Percentiles rank a stretch among this genome's conserved stretches.
Conservation (phyloP, 2,888 invertebrate genomes). For the Listrodromus nycthemerus region DNA sequence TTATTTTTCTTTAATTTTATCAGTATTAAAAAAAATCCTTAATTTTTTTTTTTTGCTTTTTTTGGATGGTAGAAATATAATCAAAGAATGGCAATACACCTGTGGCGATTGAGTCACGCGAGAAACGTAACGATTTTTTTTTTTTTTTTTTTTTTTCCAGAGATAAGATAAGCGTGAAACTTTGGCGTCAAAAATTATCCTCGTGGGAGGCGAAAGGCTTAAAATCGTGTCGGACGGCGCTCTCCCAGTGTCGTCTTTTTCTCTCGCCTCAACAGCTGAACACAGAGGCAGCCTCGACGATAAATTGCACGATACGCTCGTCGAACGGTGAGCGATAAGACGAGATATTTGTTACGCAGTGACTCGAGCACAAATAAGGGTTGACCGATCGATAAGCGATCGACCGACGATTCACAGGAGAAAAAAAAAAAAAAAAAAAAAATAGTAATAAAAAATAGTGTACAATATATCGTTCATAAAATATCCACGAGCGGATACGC, state of each 20-base stretch:
- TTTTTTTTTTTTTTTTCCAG: not conserved
- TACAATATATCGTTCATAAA: not conserved
- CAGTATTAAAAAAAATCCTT: too few relatives aligned
- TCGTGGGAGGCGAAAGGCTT: conserved; percentile 46
- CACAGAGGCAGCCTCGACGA: conserved; percentile 20
- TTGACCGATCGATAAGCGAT: conserved; percentile 60
- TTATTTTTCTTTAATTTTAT: conserved; percentile 17
- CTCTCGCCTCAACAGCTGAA: not conserved
- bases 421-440: conserved; percentile 36
- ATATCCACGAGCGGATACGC: conserved; percentile 32
- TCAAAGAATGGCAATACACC: conserved; percentile 1
- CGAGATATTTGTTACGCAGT: conserved; percentile 55
- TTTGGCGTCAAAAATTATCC: conserved; percentile 42
- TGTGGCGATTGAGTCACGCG: conserved; percentile 27
- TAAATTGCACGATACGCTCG: conserved; percentile 24
- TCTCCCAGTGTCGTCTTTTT: not conserved
- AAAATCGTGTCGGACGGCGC: conserved; percentile 18
- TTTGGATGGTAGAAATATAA: not conserved
- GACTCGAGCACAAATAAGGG: conserved; percentile 51
- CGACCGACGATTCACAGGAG: conserved; percentile 45
- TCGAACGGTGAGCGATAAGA: conserved; percentile 49
- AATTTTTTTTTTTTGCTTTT: not conserved
- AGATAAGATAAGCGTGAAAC: conserved; percentile 56
- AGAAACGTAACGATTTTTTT: conserved; percentile 34
- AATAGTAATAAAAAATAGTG: not conserved